Evolutionary conservation across 2,113 vertebrate genomes (phyloP).

Genomic region (Stictonetta naevosa): DNA sequence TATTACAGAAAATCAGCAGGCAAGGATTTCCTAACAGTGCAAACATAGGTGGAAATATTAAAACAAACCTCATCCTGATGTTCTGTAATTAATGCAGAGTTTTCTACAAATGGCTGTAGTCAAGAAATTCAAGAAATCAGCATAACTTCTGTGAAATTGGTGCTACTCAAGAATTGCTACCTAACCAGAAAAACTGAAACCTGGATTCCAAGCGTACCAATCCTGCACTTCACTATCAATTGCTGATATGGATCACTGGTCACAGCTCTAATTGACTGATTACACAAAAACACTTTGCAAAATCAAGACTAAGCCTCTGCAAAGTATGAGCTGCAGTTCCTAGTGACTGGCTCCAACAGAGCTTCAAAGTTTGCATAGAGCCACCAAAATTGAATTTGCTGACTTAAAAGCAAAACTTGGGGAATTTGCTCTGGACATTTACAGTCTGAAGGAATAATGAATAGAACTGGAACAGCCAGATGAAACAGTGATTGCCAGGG

Average conservation of each 20-base stretch:
- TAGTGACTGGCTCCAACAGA: background rate
- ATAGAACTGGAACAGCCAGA: background rate
- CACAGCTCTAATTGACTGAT: slow-evolving; percentile 52
- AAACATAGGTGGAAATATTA: background rate
- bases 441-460: background rate
- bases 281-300: slow-evolving; percentile 51
- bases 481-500: background rate
- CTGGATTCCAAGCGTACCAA: slow-evolving; percentile 17
- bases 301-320: slow-evolving; percentile 13
- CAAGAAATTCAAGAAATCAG: background rate
- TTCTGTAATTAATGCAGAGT: background rate
- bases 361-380: background rate
- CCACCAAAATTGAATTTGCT: slow-evolving; percentile 1
- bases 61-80: background rate
- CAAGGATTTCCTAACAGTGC: background rate
- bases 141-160: fast-evolving
- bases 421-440: background rate
- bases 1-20: background rate
- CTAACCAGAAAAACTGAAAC: background rate
- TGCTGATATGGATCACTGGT: slow-evolving; percentile 49
- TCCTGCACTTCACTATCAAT: background rate
- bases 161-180: background rate
- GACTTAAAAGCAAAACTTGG: background rate
- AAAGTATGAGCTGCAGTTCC: background rate
- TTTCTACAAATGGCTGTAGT: background rate